Base-by-base conservation (phyloP, 2,888 invertebrate species). In the Pinctada fucata region DNA sequence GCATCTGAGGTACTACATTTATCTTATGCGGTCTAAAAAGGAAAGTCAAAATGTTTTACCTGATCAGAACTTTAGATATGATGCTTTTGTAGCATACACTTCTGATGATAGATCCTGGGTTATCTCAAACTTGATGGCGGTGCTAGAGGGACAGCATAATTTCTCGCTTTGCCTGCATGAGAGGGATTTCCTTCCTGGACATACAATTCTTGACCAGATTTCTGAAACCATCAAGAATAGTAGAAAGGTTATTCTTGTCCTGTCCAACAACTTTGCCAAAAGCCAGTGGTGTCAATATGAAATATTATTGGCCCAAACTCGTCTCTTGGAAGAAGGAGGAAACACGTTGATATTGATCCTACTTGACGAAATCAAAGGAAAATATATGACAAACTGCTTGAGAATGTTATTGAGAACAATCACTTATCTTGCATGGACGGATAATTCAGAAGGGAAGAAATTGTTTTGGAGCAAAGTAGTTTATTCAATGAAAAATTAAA, bases 281-380 rank as follows among this genome's bases (percentile, higher is more conserved):
- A 95, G 95, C 83, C 95, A 95, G 82, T 96, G 95, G 95, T 95
- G 95, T 86, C 95, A 95, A 85, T 95, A 95, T 84, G 95, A 96
- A 90, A 94, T 95, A 94, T 95, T 95, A 84, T 88, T 95, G 70
- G 95, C 95, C 0, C 95, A 95, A 79, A 95, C 95, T 88, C 84
- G 88, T 13, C 77, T 91, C 3, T 83, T 92, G 5, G 90, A 90
- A 50, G 85, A 87, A 47, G 80, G 87, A 10, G 93, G 95, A 94
- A 95, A 95, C 84, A 94, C 95, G 72, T 91, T 96, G 45, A 94
- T 95, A 0, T 89, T 95, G 0, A 94, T 95, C 0, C 93, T 95
- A 4, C 91, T 96, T 52, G 95, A 95, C 88, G 94, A 95, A 51
- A 94, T 95, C 64, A 95, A 95, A 0, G 92, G 94, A 2, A 91